phyloP scores from a whole-genome alignment of 1,140 invertebrate species.

The Drosophila hydei region DNA sequence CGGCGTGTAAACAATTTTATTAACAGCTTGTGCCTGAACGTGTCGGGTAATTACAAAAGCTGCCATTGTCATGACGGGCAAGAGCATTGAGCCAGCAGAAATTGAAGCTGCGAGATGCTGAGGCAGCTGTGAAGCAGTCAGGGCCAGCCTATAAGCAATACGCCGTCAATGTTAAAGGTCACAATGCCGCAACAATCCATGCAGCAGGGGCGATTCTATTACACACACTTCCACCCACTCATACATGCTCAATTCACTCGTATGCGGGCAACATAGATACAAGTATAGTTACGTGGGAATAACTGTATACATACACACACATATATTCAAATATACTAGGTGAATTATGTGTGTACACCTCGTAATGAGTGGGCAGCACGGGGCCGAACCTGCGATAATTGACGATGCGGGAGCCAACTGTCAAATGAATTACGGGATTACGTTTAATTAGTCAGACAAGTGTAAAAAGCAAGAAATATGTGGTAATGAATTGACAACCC shows the following conservation, averaged over 20 bases:
- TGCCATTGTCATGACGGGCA: constrained; percentile 58
- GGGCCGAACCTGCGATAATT: constrained; percentile 20
- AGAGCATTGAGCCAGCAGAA: constrained; percentile 40
- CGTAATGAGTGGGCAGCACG: constrained; percentile 12
- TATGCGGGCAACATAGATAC: constrained; percentile 15
- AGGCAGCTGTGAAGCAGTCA: constrained; percentile 17
- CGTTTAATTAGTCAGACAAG: constrained; percentile 49
- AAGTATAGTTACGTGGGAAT: neutral
- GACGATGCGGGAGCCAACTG: constrained; percentile 42
- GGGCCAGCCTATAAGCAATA: constrained; percentile 4
- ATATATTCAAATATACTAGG: constrained; percentile 1
- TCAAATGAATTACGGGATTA: constrained; percentile 52
- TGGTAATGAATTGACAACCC: neutral
- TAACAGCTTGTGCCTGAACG: constrained; percentile 56
- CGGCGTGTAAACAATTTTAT: constrained; percentile 67
- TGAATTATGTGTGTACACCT: neutral
- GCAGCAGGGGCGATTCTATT: constrained; percentile 7
- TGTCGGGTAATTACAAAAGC: constrained; percentile 71
- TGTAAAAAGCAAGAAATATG: constrained; percentile 10
- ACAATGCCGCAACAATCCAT: constrained; percentile 40
- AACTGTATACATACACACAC: neutral
- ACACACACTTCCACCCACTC: neutral
- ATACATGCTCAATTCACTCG: neutral
- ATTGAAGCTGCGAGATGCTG: constrained; percentile 27
- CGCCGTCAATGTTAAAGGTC: constrained; percentile 41